Base-by-base conservation (phyloP, 1,140 invertebrate species). In the Pemphigus obesinymphae region DNA sequence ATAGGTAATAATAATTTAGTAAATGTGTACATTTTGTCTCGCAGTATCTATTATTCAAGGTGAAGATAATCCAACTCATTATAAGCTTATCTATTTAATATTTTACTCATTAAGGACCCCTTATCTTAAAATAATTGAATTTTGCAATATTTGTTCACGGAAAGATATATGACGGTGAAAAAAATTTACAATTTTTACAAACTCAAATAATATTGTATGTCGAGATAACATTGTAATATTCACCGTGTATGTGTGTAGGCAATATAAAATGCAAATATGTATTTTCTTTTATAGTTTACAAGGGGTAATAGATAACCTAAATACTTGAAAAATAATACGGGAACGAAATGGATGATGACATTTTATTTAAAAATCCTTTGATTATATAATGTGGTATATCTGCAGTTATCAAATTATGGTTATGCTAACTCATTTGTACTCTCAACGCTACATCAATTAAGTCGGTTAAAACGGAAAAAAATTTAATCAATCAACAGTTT, bases 141-240 rank as follows among this genome's bases (percentile, higher is more conserved):
- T 73, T 73, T 50, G 70, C 70, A 73, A 73, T 50, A 31, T 73
- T 73, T 70, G 40, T 45, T 13, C 5, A 43, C 26, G 13, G 5
- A 17, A n/a, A 26, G 68, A 29, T 48, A 45, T 23, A 1, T 72
- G 23, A 48, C 5, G 15, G n/a, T 34, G 17, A 40, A 23, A 43
- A 43, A 37, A n/a, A 37, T 17, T 66, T 7, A 40, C 23, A 43
- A 43, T 68, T 43, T 70, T 26, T 45, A 31, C 43, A 48, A 48
- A 29, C 68, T 26, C 26, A 37, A 26, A 29, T 43, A 40, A n/a
- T n/a, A n/a, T 53, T 23, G 13, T 2, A 26, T 43, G 40, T 70
- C 23, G 10, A 72, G 70, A 73, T 73, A 73, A 73, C 70, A 73
- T 73, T 73, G 70, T 50, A 48, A 70, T 70, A 6, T 26, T 29